These are phyloP conservation scores for Sebastes matsubarae DNA, from an alignment of 2,797 vertebrate species.

Conservation along the genomic window DNA sequence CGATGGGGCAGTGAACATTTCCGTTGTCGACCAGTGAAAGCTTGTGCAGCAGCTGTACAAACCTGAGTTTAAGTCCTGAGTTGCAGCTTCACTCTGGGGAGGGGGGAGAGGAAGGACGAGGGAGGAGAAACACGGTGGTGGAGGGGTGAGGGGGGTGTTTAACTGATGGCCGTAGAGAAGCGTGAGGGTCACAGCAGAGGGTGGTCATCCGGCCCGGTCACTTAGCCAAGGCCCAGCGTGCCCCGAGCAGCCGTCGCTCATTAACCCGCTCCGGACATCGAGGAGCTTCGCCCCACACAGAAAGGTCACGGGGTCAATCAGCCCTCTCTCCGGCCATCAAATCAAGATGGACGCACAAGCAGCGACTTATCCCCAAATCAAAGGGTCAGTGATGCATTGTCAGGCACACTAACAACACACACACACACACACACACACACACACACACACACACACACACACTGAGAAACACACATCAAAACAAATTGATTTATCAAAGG, in stretches of 20 bases:
- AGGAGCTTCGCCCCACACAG: constrained; percentile 85
- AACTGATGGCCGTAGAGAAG: constrained; percentile 48
- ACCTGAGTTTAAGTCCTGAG: constrained; percentile 84
- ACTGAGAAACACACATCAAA: constrained; percentile 31
- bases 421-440: constrained; percentile 66
- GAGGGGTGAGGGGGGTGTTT: constrained; percentile 13
- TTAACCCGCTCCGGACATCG: constrained; percentile 86
- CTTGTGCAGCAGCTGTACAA: constrained; percentile 89
- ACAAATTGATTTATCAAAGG: constrained; percentile 73
- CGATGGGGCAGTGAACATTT: constrained; percentile 79
- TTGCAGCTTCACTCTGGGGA: constrained; percentile 81
- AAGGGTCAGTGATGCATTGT: constrained; percentile 70
- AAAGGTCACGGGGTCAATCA: constrained; percentile 93
- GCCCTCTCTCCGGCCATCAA: constrained; percentile 87
- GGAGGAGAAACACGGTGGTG: constrained; percentile 40
- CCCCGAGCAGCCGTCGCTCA: constrained; percentile 92
- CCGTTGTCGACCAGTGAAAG: constrained; percentile 83
- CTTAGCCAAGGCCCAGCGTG: constrained; percentile 80
- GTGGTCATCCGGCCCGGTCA: constrained; percentile 80
- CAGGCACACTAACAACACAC: constrained; percentile 41
- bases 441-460: constrained; percentile 20
- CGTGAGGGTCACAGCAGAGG: constrained; percentile 62
- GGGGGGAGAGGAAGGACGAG: constrained; percentile 69
- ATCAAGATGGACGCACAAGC: constrained; percentile 90
- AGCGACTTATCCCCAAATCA: constrained; percentile 82